phyloP scores from a whole-genome alignment of 1,140 invertebrate species.

The Papilio glaucus region DNA sequence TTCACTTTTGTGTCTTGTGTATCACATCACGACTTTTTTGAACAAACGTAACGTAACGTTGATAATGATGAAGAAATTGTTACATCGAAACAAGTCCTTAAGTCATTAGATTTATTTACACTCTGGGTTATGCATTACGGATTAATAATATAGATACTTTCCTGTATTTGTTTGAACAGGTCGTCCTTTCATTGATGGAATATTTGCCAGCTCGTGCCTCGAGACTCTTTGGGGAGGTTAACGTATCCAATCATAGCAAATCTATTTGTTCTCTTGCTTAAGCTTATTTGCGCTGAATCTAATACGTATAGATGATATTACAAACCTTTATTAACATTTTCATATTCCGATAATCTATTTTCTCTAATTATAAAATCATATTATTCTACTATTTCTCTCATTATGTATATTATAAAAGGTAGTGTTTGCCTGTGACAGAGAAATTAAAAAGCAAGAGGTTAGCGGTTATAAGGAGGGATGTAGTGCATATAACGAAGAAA shows the following conservation, averaged over 20 bases:
- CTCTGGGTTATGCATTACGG: background rate
- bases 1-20: too few relatives aligned
- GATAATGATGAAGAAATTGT: too few relatives aligned
- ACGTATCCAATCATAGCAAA: slow-evolving; percentile 38
- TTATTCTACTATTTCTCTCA: too few relatives aligned
- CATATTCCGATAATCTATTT: background rate
- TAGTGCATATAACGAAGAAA: too few relatives aligned
- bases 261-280: background rate
- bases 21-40: too few relatives aligned
- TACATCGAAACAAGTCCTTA: too few relatives aligned
- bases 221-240: slow-evolving; percentile 47
- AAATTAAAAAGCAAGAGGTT: too few relatives aligned
- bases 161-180: slow-evolving; percentile 46
- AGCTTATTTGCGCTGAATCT: background rate
- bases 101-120: slow-evolving; percentile 27
- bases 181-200: slow-evolving; percentile 35
- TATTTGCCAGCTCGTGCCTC: slow-evolving; percentile 59
- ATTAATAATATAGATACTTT: slow-evolving; percentile 48
- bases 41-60: too few relatives aligned
- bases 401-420: too few relatives aligned
- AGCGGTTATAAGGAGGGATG: too few relatives aligned
- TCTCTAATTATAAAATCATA: too few relatives aligned
- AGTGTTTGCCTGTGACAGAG: too few relatives aligned
- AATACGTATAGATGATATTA: background rate
- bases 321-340: background rate